Base-by-base conservation (phyloP, 2,797 vertebrate genomes). In the Hyperoplus immaculatus region DNA sequence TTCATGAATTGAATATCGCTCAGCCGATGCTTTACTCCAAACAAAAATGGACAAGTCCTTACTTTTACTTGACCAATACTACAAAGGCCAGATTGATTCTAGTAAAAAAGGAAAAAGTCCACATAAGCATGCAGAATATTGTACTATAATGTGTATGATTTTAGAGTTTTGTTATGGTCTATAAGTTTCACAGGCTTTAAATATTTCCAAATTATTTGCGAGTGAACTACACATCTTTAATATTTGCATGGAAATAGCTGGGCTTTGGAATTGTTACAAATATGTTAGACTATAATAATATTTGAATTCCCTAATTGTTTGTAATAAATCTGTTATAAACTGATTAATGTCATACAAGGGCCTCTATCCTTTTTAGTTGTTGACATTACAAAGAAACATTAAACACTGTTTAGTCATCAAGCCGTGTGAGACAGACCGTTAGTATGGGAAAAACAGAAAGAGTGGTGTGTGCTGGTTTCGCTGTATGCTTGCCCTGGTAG, bases 61-160 rank as follows among this genome's bases (percentile, higher is more conserved):
- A 7, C 7, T 2, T 73, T 64, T 64, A 51, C 38, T 59, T 45
- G 42, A 38, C 64, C 53, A 69, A 72, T 64, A 36, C 21, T 21
- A 21, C 21, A 21, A 21, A 21, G 21, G 21, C 21, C 21, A 21
- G 21, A 21, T 29, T 47, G 7, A 36, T 47, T 57, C 21, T 56
- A 2, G 1, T 29, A 57, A 50, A 11, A 58, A 36, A 63, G 6
- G 18, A 51, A 18, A 7, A 49, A 51, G 15, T 49, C 3, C 3
- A 59, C n/a, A 62, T 18, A 56, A 64, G 6, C 3, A 10, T 41
- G 57, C 11, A n/a, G 29, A 45, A 14, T 41, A 39, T 60, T 29
- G 4, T 49, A 16, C 14, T 50, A 12, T 6, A 1, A 4, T 5
- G 15, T 8, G 29, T 42, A 56, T 41, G 4, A 8, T 66, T 70